Conservation (phyloP, 64 coral and sea anemone species). For the Dendrophyllia cribrosa region DNA sequence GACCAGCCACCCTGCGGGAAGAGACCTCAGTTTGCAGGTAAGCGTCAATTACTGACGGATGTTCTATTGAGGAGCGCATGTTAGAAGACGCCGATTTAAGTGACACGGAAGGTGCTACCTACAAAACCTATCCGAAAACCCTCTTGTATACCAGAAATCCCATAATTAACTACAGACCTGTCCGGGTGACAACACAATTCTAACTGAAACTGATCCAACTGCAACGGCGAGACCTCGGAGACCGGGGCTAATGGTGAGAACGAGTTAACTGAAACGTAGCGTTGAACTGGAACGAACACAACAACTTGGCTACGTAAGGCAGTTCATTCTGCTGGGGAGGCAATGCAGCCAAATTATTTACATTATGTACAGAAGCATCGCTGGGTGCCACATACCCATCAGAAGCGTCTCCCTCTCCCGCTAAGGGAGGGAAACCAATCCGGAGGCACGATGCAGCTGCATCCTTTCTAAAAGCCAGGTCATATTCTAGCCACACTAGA, state of each 20-base stretch:
- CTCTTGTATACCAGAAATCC: not conserved
- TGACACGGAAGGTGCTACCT: not conserved
- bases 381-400: not conserved
- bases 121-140: conserved; percentile 49
- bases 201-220: not conserved
- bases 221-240: not conserved
- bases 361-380: not conserved
- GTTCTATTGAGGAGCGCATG: not conserved
- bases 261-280: not conserved
- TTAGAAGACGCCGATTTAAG: not conserved
- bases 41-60: not conserved
- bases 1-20: not conserved
- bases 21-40: not conserved
- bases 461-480: no score
- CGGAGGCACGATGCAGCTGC: no score
- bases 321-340: not conserved
- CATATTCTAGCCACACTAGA: no score
- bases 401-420: not conserved
- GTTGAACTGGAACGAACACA: not conserved
- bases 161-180: not conserved
- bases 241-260: not conserved
- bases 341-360: not conserved
- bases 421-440: not conserved
- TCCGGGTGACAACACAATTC: conserved; percentile 23
- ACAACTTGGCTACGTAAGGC: not conserved